These are phyloP conservation scores for Deilephila porcellus DNA, from an alignment of 2,888 invertebrate genomes.

Conservation along the genomic window DNA sequence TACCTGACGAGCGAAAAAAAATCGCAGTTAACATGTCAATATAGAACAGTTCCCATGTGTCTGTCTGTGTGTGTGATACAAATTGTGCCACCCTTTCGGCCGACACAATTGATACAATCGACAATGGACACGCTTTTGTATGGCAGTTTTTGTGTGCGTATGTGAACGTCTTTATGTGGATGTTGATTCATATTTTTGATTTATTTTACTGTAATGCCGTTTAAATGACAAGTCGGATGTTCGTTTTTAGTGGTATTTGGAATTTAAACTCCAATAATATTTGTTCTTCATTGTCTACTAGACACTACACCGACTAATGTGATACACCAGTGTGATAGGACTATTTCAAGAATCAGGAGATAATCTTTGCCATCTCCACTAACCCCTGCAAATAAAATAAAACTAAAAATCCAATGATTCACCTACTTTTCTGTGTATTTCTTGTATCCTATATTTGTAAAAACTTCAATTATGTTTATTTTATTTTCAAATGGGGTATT, in stretches of 20 bases:
- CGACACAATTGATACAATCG: conserved; percentile 66
- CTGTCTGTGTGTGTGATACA: conserved; percentile 53
- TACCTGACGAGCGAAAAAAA: conserved; percentile 38
- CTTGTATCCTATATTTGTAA: no score
- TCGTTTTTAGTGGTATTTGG: neutral
- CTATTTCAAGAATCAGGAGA: no score
- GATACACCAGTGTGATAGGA: no score
- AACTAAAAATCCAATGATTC: no score
- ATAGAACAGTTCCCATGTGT: conserved; percentile 31
- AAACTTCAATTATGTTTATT: no score
- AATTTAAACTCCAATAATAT: no score
- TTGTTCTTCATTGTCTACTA: no score
- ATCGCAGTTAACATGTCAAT: conserved; percentile 36
- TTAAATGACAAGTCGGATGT: neutral
- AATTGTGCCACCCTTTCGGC: conserved; percentile 58
- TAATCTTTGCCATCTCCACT: no score
- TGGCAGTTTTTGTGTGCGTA: conserved; percentile 36
- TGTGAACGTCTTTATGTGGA: neutral
- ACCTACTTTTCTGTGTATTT: no score
- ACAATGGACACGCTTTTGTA: conserved; percentile 56
- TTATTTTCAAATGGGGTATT: no score
- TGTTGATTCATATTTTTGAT: conserved; percentile 18
- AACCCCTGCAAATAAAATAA: no score
- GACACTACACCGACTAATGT: no score
- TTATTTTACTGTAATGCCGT: neutral